Conservation (phyloP, 1,140 invertebrate genomes). For the Potamilus streckersoni region DNA sequence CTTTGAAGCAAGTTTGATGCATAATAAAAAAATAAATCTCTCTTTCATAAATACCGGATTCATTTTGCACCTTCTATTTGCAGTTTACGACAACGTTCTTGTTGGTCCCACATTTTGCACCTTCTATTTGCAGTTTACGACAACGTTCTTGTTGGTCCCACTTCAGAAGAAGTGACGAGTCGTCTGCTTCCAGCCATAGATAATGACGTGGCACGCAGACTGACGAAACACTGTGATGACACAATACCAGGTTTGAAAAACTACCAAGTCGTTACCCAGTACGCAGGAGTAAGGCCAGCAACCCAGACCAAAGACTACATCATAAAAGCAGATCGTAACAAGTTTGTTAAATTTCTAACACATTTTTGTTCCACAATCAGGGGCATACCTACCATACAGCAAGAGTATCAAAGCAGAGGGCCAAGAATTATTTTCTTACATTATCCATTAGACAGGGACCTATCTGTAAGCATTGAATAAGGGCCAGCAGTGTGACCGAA, state of each 20-base stretch:
- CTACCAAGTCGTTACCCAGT: constrained; percentile 27
- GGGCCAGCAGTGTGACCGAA: no score
- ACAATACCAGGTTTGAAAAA: constrained; percentile 27
- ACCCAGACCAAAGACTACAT: constrained; percentile 48
- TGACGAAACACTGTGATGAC: constrained; percentile 9
- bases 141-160: constrained; percentile 47
- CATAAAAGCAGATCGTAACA: constrained; percentile 28
- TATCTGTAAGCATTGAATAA: no score
- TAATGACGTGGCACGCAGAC: constrained; percentile 9
- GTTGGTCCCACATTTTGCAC: constrained; percentile 36
- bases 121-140: constrained; percentile 36
- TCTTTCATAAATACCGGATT: no score
- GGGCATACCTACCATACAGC: no score
- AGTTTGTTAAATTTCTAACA: constrained; percentile 12
- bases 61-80: background rate
- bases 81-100: constrained; percentile 45
- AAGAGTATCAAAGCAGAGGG: no score
- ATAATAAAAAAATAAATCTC: no score
- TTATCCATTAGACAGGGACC: no score
- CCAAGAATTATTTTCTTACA: no score
- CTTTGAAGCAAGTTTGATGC: no score
- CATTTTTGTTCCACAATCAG: no score
- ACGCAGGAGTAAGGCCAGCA: constrained; percentile 45
- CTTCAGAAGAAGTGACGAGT: constrained; percentile 38
- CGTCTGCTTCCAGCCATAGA: constrained; percentile 13